Evolutionary conservation across 2,113 vertebrate species (phyloP), one percentile per base, ranked within the genome.

Genomic region (Ceuthmochares aereus): DNA sequence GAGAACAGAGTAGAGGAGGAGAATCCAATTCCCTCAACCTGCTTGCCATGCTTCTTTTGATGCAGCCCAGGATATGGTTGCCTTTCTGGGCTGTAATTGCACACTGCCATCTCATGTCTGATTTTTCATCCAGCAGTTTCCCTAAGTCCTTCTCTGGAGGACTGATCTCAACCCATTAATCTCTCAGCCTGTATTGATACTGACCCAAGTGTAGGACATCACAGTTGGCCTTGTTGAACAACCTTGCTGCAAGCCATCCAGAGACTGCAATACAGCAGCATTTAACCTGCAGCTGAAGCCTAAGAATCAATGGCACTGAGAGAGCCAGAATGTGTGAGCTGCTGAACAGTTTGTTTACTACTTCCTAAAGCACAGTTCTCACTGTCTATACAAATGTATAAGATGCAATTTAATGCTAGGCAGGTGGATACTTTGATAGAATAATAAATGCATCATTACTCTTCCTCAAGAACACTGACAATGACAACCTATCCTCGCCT

Each of bases 1-100:
- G 0, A 25, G 29, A 42, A 6, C 0, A 0, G 34, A 40, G 22
- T 8, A 42, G 52, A 66, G n/a, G 59, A 22, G 15, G 0, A 66
- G 34, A 85, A 67, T 29, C 34, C 7, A 23, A 10, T 72, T 47
- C 49, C 40, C 29, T 72, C 0, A 4, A 34, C 42, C 29, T 64
- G 42, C 25, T 34, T 34, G 25, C 16, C 49, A 56, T 1, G 0
- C 16, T 60, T 5, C 60, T 58, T 52, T 26, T 14, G 4, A 43
- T 34, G 23, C 16, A 30, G 42, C 30, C 29, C 27, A 37, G 66
- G 40, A 23, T 20, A 12, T 1, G 2, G 19, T 40, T 66, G 42
- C 14, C 34, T 7, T 51, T 51, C 72, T 86, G 43, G 62, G 12
- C 34, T 56, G 6, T 29, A 10, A 22, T 7, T 1, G 2, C 55